Evolutionary conservation across 2,888 invertebrate species (phyloP), one percentile per base, ranked within the genome.

Genomic region (Atrina japonica): DNA sequence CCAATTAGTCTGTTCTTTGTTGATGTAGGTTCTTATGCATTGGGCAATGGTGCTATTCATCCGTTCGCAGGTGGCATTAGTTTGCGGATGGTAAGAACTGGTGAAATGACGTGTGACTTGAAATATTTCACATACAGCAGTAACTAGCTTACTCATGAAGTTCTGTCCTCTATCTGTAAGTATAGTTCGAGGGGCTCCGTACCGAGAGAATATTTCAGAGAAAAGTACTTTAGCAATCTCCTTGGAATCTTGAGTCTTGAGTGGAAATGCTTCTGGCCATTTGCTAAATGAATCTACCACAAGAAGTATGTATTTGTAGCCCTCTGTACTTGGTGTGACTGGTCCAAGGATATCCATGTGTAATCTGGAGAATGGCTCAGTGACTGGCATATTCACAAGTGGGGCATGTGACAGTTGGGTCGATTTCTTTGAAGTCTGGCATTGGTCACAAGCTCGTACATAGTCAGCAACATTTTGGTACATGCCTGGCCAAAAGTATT

Each of bases 201-300:
- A 80, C 16, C 78, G 55, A 11, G 71, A 56, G 56, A 80, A 71
- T 16, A 81, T 71, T 60, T 79, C 70, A 23, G 60, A 58, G 47
- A 71, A 80, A 1, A 78, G 55, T 40, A 73, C 65, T 18, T 60
- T 18, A 2, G 78, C 77, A 9, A 79, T 66, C 55, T 75, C 73
- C 14, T 40, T 53, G 9, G 77, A 76, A 53, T 74, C 76, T 45
- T 71, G 73, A 9, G 74, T 69, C 35, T 60, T 70, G 49, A 77
- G 25, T 6, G 77, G 75, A 50, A 81, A 75, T 2, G 73, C 75
- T 61, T 81, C 80, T 43, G 69, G 41, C 73, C 75, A 80, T 23
- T 61, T 58, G 5, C 71, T 55, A 35, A 67, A n/a, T n/a, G n/a
- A n/a, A n/a, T n/a, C n/a, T n/a, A n/a, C n/a, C n/a, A n/a, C n/a